Conservation (phyloP, 2,888 invertebrate genomes). For the Gortyna flavago region DNA sequence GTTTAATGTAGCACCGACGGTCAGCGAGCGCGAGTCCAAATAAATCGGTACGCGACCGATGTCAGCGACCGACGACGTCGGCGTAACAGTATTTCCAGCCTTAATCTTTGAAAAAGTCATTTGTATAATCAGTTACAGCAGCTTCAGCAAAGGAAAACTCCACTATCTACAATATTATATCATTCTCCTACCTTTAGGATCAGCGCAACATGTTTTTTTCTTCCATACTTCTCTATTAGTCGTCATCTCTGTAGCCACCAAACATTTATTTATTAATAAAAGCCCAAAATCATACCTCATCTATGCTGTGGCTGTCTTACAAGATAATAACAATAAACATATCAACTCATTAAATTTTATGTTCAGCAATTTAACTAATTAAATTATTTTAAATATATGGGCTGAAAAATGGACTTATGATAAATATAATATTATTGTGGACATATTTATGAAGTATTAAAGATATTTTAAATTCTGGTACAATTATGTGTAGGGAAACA, state of each 20-base stretch:
- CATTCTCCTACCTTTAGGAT: not conserved
- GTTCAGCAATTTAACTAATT: constrained; percentile 52
- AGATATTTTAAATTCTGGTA: constrained; percentile 15
- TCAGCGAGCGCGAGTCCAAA: too few species aligned
- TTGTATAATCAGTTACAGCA: not conserved
- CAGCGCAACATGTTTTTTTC: not conserved
- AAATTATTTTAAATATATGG: constrained; percentile 60
- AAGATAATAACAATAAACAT: constrained; percentile 61
- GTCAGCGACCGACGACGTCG: too few species aligned
- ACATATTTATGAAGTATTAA: constrained; percentile 40
- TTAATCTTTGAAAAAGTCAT: not conserved
- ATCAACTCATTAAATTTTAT: constrained; percentile 65
- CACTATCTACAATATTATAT: not conserved
- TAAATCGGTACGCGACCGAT: too few species aligned
- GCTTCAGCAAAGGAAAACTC: not conserved
- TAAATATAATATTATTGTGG: constrained; percentile 24
- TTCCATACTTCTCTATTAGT: not conserved
- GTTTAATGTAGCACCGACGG: too few species aligned
- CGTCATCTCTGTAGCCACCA: not conserved
- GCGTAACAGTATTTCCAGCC: too few species aligned
- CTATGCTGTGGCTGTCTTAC: constrained; percentile 11
- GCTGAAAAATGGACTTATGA: constrained; percentile 50
- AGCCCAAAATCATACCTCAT: constrained; percentile 2
- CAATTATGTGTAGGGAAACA: not conserved
- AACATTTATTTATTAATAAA: constrained; percentile 9